Evolutionary conservation across 2,888 invertebrate genomes (phyloP).

Genomic region (Cataglyphis albicans): DNA sequence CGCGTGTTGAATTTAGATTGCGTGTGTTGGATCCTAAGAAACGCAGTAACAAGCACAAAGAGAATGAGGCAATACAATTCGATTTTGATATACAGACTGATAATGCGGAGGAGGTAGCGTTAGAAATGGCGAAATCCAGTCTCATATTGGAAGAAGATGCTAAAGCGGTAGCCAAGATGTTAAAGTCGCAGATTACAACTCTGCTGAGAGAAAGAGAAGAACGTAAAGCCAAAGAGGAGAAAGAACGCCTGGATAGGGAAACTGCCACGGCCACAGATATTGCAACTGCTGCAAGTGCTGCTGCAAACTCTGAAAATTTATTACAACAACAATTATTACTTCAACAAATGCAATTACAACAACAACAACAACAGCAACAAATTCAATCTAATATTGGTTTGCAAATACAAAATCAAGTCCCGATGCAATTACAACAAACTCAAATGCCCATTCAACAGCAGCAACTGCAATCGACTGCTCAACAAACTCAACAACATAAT

Average conservation of each 20-base stretch:
- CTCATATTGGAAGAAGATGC: conserved; percentile 98
- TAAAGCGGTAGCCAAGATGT: conserved; percentile 95
- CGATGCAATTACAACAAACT: conserved; percentile 77
- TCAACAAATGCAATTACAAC: conserved; percentile 81
- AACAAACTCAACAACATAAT: conserved; percentile 84
- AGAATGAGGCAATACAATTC: conserved; percentile 99
- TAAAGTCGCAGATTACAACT: conserved; percentile 94
- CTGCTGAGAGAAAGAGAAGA: conserved; percentile 89
- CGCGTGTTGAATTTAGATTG: conserved; percentile 95
- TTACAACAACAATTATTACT: conserved; percentile 82
- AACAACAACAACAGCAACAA: conserved; percentile 71
- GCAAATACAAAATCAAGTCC: conserved; percentile 82
- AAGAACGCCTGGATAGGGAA: conserved; percentile 85
- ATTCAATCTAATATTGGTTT: conserved; percentile 79
- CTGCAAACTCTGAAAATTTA: conserved; percentile 75
- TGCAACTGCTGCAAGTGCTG: conserved; percentile 53
- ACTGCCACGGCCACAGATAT: conserved; percentile 71
- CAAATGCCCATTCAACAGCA: conserved; percentile 76
- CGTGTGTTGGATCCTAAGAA: conserved; percentile 99
- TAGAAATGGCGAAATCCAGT: conserved; percentile 98
- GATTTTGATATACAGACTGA: conserved; percentile 97
- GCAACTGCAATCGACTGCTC: conserved; percentile 79
- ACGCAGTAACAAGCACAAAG: conserved; percentile 98
- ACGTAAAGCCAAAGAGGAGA: conserved; percentile 87
- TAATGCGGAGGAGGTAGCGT: conserved; percentile 96